Base-by-base conservation (phyloP, 2,797 vertebrate genomes). In the Vespertilio murinus region DNA sequence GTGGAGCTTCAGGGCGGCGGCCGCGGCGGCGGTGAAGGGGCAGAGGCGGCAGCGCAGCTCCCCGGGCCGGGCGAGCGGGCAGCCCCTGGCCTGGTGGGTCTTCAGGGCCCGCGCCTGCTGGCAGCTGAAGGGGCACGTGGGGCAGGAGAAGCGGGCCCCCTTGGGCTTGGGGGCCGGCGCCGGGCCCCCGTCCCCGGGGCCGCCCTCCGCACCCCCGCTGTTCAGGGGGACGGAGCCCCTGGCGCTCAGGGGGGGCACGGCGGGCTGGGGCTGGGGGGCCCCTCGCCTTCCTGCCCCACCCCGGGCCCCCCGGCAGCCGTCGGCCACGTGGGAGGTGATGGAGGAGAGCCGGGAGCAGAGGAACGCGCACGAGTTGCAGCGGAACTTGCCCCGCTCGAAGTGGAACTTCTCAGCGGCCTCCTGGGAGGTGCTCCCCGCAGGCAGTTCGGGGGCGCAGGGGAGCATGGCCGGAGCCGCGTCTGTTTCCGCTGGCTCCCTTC, bases 121-220 rank as follows among this genome's bases (percentile, higher is more conserved):
- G 97, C 99, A 99, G 20, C 97, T 98, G 92, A 99, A 99, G 12
- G 98, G 97, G 96, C 99, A 99, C 0, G 96, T 98, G 16, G 98
- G 97, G 97, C 99, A 99, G 40, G 98, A 98, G 82, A 99, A 98
- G 42, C 96, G 97, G 16, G 91, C 88, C 4, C 88, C 94, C 70
- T 84, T 97, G n/a, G 77, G 94, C 33, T 74, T 83, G 2, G 38
- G 96, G 9, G 88, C 6, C 17, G 22, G 0, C 85, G 56, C 28
- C 28, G 7, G 0, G 7, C 47, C 45, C 61, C 52, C 64, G 28
- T 12, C 0, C 4, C 0, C 38, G 0, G n/a, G 84, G 49, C 71
- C 94, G 79, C 70, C 13, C 75, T 90, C 74, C 3, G 54, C 3
- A 71, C 2, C 33, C 9, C 33, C 20, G 3, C 64, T 22, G 77